These are phyloP conservation scores for Papilio polyxenes DNA, from an alignment of 1,140 invertebrate genomes.

Conservation along the genomic window DNA sequence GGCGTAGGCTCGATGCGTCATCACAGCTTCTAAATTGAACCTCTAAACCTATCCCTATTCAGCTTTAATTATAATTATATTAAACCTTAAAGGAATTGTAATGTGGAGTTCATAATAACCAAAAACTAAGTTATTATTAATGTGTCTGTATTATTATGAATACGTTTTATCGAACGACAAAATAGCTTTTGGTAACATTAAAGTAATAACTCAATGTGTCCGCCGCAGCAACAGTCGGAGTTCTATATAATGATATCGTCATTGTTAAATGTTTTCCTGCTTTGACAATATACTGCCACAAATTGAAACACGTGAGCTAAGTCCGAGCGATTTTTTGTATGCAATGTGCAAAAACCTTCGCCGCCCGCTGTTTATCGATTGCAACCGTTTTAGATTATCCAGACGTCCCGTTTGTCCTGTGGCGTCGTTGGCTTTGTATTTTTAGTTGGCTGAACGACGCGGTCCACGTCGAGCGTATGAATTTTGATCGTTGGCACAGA, in stretches of 20 bases:
- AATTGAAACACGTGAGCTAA: background rate
- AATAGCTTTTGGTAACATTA: background rate
- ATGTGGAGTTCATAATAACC: background rate
- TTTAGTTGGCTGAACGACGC: background rate
- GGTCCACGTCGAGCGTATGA: background rate
- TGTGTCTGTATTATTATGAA: no score
- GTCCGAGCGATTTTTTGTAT: background rate
- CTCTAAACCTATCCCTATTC: slow-evolving; percentile 11
- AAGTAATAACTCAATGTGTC: background rate
- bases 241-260: background rate
- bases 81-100: background rate
- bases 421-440: slow-evolving; percentile 22
- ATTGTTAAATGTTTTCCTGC: slow-evolving; percentile 1
- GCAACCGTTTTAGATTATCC: slow-evolving; percentile 28
- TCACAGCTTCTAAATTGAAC: background rate
- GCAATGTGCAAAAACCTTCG: slow-evolving; percentile 10
- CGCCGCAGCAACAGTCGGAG: background rate
- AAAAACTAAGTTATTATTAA: background rate
- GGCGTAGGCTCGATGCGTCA: slow-evolving; percentile 26
- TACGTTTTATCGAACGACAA: background rate
- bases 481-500: background rate
- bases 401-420: slow-evolving; percentile 29
- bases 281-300: background rate
- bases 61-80: background rate
- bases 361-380: slow-evolving; percentile 25